Evolutionary conservation across 2,888 invertebrate species (phyloP), one percentile per base, ranked within the genome.

Genomic region (Hecatera dysodea): DNA sequence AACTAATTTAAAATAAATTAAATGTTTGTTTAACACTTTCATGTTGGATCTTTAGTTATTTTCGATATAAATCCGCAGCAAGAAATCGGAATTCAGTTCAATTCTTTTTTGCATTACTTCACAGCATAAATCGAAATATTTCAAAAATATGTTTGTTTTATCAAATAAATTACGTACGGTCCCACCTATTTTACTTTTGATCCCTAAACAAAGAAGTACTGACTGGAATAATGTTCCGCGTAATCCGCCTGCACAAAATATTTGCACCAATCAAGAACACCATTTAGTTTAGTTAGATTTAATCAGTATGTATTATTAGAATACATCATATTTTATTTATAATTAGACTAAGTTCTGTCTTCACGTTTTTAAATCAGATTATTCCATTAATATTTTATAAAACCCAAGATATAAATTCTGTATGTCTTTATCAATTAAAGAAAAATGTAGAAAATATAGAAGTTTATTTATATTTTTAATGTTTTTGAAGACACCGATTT

Each of bases 321-420:
- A 64, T 63, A 42, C 24, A 63, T 12, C 19, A 22, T 73, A 52
- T 19, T 52, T 63, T 39, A 39, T 4, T 39, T 59, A 56, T 60
- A 46, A 33, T 29, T 75, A 78, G 53, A 33, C 27, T 75, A 75
- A 44, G 15, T 50, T 62, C 39, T 12, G 4, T 39, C 19, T 39
- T 50, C 62, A 42, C 76, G 65, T 69, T 42, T 80, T 75, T 53
- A 19, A 75, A 78, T 80, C 65, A 46, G 65, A 65, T 52, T 61
- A 46, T 56, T 19, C 15, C 24, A 39, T 36, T 8, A 33, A 22
- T 27, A 24, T 48, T 24, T 8, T 19, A n/a, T 0, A 15, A 62
- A 55, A 24, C 8, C 15, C 24, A 52, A 27, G 15, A 36, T 24
- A 8, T 29, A 6, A 33, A 33, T 33, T 55, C 17, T 4, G 11